These are phyloP conservation scores for Dicerorhinus sumatrensis DNA, from an alignment of 2,113 vertebrate species.

Conservation along the genomic window DNA sequence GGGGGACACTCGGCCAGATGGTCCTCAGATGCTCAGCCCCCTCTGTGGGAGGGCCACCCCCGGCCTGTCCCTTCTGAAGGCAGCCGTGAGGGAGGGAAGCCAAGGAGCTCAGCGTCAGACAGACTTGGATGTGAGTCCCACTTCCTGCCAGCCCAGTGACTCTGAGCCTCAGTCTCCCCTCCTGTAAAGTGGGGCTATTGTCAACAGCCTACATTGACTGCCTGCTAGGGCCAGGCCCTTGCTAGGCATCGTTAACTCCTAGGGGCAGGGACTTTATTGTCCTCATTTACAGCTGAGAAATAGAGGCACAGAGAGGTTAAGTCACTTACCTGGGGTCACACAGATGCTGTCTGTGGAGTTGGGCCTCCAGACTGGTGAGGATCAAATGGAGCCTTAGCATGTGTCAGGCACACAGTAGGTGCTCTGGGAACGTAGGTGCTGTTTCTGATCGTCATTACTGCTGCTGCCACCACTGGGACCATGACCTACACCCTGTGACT, in stretches of 20 bases:
- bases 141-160: background rate
- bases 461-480: rapidly evolving
- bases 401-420: rapidly evolving
- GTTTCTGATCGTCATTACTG: rapidly evolving
- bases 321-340: background rate
- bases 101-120: background rate
- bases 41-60: no score
- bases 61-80: background rate
- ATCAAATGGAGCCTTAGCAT: background rate
- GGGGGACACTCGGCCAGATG: no score
- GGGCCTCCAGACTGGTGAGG: background rate
- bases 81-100: background rate
- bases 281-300: background rate
- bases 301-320: background rate
- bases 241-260: background rate
- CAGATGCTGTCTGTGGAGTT: background rate
- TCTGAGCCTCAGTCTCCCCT: background rate
- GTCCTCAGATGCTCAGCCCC: background rate
- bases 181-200: background rate
- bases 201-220: background rate
- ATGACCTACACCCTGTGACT: background rate
- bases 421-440: background rate
- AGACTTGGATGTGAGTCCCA: background rate
- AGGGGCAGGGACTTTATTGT: background rate
- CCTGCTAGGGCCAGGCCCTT: background rate